Evolutionary conservation across 2,888 invertebrate genomes (phyloP).

Genomic region (Polymixis flavicincta): DNA sequence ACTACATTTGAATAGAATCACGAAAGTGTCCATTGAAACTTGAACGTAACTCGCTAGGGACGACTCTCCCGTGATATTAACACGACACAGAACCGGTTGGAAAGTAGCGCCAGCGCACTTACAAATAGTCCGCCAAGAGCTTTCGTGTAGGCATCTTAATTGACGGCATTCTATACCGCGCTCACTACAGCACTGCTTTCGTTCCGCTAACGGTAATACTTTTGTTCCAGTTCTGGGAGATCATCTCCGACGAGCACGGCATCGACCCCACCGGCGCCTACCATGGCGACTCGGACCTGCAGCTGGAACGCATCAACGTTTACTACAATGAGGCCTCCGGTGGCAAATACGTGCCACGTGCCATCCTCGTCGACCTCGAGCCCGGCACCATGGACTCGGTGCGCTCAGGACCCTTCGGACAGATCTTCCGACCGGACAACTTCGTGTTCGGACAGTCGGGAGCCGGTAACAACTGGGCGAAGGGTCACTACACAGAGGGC

Average conservation of each 20-base stretch:
- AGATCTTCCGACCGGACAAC: conserved; percentile 98
- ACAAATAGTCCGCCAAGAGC: conserved; percentile 75
- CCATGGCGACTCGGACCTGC: conserved; percentile 97
- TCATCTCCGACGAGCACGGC: conserved; percentile 98
- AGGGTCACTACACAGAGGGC: conserved; percentile 98
- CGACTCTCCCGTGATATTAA: conserved; percentile 72
- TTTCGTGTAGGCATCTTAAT: conserved; percentile 84
- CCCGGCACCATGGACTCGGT: conserved; percentile 99
- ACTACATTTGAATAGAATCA: conserved; percentile 64
- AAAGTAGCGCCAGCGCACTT: conserved; percentile 79
- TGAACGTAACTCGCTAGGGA: conserved; percentile 69
- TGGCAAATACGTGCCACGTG: conserved; percentile 98
- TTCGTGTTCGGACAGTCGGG: conserved; percentile 97
- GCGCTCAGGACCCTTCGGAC: conserved; percentile 97
- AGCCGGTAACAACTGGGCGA: conserved; percentile 97
- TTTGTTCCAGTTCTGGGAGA: conserved; percentile 94
- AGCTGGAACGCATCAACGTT: conserved; percentile 98
- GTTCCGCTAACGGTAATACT: conserved; percentile 93
- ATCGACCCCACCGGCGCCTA: conserved; percentile 97
- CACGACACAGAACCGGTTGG: conserved; percentile 80
- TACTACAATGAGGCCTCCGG: conserved; percentile 98
- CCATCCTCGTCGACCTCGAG: conserved; percentile 98
- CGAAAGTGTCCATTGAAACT: conserved; percentile 63
- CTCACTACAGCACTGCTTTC: conserved; percentile 63
- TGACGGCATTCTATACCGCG: conserved; percentile 73